Conservation (phyloP, 2,797 vertebrate species). For the Moxostoma hubbsi region DNA sequence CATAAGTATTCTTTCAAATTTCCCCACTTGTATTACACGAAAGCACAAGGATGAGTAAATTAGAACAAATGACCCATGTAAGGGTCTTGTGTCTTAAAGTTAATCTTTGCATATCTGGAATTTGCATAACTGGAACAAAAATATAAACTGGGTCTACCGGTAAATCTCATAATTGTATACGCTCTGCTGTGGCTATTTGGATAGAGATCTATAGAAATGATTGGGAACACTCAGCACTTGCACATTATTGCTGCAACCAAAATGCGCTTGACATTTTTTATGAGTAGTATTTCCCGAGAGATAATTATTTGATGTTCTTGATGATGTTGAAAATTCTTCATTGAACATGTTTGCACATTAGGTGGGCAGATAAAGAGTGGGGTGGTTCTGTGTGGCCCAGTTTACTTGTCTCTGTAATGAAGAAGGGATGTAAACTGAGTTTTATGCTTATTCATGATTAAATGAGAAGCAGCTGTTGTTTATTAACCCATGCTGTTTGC, state of each 20-base stretch:
- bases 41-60: no score
- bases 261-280: background rate
- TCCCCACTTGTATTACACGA: no score
- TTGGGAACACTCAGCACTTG: background rate
- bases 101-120: no score
- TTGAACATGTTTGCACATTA: constrained; percentile 14
- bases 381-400: constrained; percentile 4
- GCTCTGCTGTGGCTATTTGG: no score
- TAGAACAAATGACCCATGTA: no score
- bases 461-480: constrained; percentile 4
- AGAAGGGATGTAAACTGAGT: background rate
- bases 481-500: background rate
- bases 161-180: no score
- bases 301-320: constrained; percentile 6
- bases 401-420: constrained; percentile 24
- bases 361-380: constrained; percentile 17
- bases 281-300: constrained; percentile 23
- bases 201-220: background rate
- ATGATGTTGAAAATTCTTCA: constrained; percentile 26
- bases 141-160: no score
- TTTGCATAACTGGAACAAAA: no score
- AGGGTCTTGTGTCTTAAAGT: no score
- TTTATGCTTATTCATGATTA: background rate
- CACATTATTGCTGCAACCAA: background rate
- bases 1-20: no score